Conservation (phyloP, 2,888 invertebrate genomes). For the Dendrolimus houi region DNA sequence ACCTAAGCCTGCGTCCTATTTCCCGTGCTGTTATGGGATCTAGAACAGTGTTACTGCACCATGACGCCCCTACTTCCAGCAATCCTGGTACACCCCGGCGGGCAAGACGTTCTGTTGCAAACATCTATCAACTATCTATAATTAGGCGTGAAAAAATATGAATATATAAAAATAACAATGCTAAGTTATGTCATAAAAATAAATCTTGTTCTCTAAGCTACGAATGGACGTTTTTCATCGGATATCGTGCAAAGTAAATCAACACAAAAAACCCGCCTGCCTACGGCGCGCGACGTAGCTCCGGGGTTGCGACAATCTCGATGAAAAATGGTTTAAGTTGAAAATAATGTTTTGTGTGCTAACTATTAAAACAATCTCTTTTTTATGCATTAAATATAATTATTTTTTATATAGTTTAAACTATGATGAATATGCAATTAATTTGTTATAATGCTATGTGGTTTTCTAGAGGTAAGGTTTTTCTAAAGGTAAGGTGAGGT, state of each 20-base stretch:
- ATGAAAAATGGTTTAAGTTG: neutral
- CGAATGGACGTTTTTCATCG: neutral
- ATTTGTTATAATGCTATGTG: no score
- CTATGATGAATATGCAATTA: no score
- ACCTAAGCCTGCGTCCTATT: no score
- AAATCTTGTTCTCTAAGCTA: neutral
- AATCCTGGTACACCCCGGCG: no score
- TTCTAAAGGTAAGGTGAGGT: no score
- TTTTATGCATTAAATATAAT: no score
- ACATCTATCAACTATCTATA: neutral
- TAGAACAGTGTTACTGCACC: no score
- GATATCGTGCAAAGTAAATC: neutral
- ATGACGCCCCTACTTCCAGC: no score
- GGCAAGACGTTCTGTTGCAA: no score
- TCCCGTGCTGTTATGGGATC: no score
- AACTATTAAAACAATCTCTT: neutral
- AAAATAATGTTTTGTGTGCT: neutral
- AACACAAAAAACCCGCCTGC: neutral
- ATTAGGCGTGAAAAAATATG: neutral
- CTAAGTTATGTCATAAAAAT: neutral
- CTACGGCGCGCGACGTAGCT: neutral
- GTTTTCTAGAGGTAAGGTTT: no score
- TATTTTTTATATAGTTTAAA: no score
- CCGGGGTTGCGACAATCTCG: neutral
- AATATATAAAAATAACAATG: neutral